phyloP scores from a whole-genome alignment of 2,113 vertebrate species.

The Ariopsis seemanni region DNA sequence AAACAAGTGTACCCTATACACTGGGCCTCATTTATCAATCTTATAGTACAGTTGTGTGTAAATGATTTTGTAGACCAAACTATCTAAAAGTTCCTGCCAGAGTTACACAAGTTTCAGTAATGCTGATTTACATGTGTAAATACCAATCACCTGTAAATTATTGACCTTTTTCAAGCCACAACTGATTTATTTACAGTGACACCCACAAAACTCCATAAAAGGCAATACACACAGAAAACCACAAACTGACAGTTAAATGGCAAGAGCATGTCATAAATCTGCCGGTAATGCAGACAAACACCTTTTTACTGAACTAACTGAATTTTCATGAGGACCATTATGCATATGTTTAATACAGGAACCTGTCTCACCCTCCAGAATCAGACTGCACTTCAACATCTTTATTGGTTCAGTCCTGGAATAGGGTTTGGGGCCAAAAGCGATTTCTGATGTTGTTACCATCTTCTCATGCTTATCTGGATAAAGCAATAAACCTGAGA shows the following conservation, averaged over 20 bases:
- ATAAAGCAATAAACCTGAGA: constrained; percentile 70
- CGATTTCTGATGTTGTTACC: constrained; percentile 66
- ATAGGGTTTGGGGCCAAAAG: constrained; percentile 57
- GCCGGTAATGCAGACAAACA: too few relatives aligned
- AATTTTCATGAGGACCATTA: background rate
- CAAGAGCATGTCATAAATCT: too few relatives aligned
- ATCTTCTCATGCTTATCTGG: constrained; percentile 69
- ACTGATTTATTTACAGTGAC: background rate
- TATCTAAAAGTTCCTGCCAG: background rate
- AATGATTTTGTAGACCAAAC: background rate
- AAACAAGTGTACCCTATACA: background rate
- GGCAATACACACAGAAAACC: background rate
- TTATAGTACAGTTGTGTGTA: background rate
- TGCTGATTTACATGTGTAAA: background rate
- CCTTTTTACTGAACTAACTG: background rate
- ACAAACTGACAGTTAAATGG: background rate
- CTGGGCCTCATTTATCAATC: background rate
- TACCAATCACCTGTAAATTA: background rate
- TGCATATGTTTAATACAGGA: background rate
- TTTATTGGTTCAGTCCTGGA: constrained; percentile 58
- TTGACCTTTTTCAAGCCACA: background rate
- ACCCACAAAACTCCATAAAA: background rate
- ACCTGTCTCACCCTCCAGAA: constrained; percentile 56
- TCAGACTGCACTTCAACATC: constrained; percentile 54
- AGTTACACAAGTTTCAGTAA: background rate